These are phyloP conservation scores for Xestia ashworthii DNA, from an alignment of 2,888 invertebrate genomes.

Conservation along the genomic window DNA sequence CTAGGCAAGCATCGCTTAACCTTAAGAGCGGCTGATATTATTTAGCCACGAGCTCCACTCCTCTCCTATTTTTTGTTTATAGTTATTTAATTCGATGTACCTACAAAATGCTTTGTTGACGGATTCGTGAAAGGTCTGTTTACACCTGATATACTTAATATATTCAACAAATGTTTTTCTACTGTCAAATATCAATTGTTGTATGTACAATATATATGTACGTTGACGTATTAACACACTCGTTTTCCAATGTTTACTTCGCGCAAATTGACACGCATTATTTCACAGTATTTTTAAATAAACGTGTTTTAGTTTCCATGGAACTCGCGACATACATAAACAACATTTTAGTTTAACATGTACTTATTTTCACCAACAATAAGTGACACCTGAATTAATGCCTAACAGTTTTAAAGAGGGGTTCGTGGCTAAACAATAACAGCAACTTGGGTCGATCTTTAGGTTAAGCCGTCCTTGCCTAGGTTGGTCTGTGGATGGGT, in stretches of 20 bases:
- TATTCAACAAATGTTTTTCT: slow-evolving; percentile 18
- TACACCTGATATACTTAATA: neutral
- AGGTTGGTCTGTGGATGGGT: no score
- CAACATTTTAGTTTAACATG: neutral
- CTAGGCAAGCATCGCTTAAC: no score
- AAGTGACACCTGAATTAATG: neutral
- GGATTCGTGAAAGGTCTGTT: neutral
- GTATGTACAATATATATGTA: neutral
- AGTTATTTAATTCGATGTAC: neutral
- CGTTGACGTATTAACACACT: neutral
- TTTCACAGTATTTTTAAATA: neutral
- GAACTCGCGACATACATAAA: neutral
- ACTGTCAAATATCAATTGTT: slow-evolving; percentile 3
- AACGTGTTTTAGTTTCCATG: slow-evolving; percentile 9
- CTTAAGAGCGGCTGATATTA: no score
- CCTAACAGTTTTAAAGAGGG: neutral
- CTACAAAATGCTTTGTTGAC: neutral
- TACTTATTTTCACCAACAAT: neutral
- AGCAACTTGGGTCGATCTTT: no score
- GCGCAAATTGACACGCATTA: neutral
- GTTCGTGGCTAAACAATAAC: no score
- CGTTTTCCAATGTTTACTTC: slow-evolving; percentile 22
- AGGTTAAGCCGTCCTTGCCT: no score
- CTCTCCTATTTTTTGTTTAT: no score
- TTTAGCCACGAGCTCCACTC: no score